Base-by-base conservation (phyloP, 2,113 vertebrate genomes). In the Sinocyclocheilus grahami region DNA sequence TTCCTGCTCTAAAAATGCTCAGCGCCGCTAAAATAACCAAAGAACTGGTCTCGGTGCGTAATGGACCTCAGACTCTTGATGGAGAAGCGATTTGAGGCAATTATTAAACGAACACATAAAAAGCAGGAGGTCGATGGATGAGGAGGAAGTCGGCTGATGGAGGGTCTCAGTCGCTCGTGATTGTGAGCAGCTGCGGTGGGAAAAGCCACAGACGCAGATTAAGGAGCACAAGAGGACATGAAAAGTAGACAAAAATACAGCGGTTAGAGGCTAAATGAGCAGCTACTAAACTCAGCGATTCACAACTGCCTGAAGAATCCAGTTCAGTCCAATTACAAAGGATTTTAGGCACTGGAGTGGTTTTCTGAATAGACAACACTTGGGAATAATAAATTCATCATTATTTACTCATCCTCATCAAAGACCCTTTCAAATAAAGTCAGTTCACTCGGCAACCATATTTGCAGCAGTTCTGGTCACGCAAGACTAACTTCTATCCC, bases 111-210 rank as follows among this genome's bases (percentile, higher is more conserved):
- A 55, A 81, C 46, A 82, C 60, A 33, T 13, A 33, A 65, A 39
- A 78, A 79, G 62, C 85, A 51, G 3, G 55, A 27, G 27, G 27
- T 27, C 27, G 27, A 27, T 27, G 27, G 27, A 42, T 46, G 74
- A 78, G 37, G 37, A 42, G 46, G 67, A 77, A 48, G 69, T 39
- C 39, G 46, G 24, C n/a, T 39, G 63, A 63, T 63, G 62, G 22
- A 53, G 39, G 69, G 60, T 72, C 71, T 51, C 20, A 11, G 46
- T 65, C 83, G 63, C 76, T 51, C 58, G 18, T 89, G 77, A 89
- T 86, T 84, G 81, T 69, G 11, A 81, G 82, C 87, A 88, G 84
- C 87, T 86, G 86, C 60, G 46, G 18, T 58, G 58, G 42, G 62
- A 63, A 53, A 33, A 87, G 69, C 3, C 58, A 67, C 3, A 77